Base-by-base conservation (phyloP, 1,140 invertebrate species). In the Protaetia brevitarsis region DNA sequence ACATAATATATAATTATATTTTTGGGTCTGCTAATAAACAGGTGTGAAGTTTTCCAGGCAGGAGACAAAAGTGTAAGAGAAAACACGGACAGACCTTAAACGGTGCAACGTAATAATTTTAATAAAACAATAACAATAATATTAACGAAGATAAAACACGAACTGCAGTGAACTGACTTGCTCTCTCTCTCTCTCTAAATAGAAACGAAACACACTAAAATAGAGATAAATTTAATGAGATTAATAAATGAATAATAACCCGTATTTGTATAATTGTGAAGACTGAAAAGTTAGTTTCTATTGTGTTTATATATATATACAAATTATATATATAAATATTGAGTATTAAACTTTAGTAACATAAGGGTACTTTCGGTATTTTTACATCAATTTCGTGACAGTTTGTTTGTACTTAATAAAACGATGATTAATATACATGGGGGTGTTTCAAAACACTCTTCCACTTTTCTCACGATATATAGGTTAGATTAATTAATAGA, bases 191-290 rank as follows among this genome's bases (percentile, higher is more conserved):
- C n/a, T n/a, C n/a, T n/a, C n/a, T n/a, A n/a, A n/a, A n/a, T n/a
- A n/a, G n/a, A n/a, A n/a, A n/a, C n/a, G n/a, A n/a, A n/a, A n/a
- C n/a, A n/a, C n/a, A n/a, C n/a, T n/a, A n/a, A n/a, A n/a, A n/a
- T n/a, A n/a, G n/a, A n/a, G n/a, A n/a, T n/a, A n/a, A n/a, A n/a
- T n/a, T 51, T 5, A 37, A 37, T 23, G 41, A 51, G 8, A 19
- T 23, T 19, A 13, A 7, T 13, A 45, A 45, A n/a, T 23, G 41
- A 51, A 37, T 70, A 73, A 71, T 70, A 68, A 69, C 68, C 68
- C 69, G 70, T 76, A 75, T 71, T 76, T 77, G 74, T 75, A 77
- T 74, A 75, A 74, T 69, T 75, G 74, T 75, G 71, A 77, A 77
- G 75, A 77, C 75, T 77, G 75, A 77, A 70, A 74, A 70, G 57